Evolutionary conservation across 2,113 vertebrate genomes (phyloP).

Genomic region (Callorhinus ursinus): DNA sequence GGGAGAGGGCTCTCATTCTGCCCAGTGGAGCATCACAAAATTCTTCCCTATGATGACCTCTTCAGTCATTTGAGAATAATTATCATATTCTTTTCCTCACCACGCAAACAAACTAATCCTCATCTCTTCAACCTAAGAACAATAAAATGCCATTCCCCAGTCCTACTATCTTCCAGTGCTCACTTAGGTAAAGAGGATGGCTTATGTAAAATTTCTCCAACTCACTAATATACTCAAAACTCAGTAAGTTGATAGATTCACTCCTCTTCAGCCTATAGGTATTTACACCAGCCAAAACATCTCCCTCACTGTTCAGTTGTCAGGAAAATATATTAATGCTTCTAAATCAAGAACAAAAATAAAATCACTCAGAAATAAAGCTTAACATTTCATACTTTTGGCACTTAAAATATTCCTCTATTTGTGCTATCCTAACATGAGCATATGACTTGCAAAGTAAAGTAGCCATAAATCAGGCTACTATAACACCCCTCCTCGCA

Average conservation of each 20-base stretch:
- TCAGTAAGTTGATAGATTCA: background rate
- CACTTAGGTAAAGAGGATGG: background rate
- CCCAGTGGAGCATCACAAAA: background rate
- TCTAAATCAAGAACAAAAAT: conserved; percentile 76
- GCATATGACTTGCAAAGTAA: conserved; percentile 68
- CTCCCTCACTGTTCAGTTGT: conserved; percentile 41
- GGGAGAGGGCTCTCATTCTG: background rate
- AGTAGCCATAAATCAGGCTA: conserved; percentile 74
- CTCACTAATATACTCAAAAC: conserved; percentile 15
- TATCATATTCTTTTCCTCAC: background rate
- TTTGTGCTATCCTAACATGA: conserved; percentile 70
- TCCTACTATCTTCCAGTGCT: background rate
- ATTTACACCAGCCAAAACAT: conserved; percentile 51
- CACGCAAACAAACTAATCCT: background rate
- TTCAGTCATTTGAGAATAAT: background rate
- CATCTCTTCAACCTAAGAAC: background rate
- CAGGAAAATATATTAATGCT: conserved; percentile 72
- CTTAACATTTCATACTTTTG: conserved; percentile 76
- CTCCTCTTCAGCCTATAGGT: conserved; percentile 38
- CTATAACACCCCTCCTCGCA: conserved; percentile 47
- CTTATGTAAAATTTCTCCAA: conserved; percentile 37
- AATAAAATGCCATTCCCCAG: background rate
- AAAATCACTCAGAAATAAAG: conserved; percentile 71
- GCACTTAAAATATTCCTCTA: conserved; percentile 73
- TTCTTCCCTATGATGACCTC: background rate